phyloP scores from a whole-genome alignment of 2,888 invertebrate species.

The Drosophila hamatofila region DNA sequence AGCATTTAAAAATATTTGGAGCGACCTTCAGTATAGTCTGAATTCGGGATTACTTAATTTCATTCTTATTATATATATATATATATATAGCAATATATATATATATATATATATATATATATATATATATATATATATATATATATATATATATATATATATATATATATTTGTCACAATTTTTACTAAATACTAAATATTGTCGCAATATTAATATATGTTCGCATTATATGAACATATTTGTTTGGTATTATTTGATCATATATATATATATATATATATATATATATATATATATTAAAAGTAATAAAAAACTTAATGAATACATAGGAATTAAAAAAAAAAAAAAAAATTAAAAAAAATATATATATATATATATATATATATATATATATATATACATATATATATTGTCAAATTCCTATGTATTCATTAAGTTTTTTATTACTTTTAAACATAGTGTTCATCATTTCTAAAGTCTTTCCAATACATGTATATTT shows the following conservation, averaged over 20 bases:
- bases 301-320: too few relatives aligned
- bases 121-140: slow-evolving; percentile 6
- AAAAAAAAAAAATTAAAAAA: too few relatives aligned
- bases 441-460: too few relatives aligned
- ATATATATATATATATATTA: background rate
- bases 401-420: background rate
- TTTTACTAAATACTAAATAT: slow-evolving; percentile 68
- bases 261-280: background rate
- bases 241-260: background rate
- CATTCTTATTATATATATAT: background rate
- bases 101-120: slow-evolving; percentile 9
- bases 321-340: too few relatives aligned
- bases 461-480: slow-evolving; percentile 32
- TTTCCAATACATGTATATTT: slow-evolving; percentile 32
- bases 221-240: slow-evolving; percentile 3
- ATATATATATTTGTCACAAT: slow-evolving; percentile 29
- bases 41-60: background rate
- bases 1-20: background rate
- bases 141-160: slow-evolving; percentile 7
- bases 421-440: background rate
- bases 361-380: slow-evolving; percentile 3
- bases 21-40: background rate
- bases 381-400: background rate
- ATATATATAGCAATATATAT: slow-evolving; percentile 4
- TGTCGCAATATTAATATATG: slow-evolving; percentile 53